A percentile compares a stretch with the other conserved stretches of the same genome.
Conservation (phyloP, 2,113 vertebrate genomes). For the Neodontobutis hainanensis region DNA sequence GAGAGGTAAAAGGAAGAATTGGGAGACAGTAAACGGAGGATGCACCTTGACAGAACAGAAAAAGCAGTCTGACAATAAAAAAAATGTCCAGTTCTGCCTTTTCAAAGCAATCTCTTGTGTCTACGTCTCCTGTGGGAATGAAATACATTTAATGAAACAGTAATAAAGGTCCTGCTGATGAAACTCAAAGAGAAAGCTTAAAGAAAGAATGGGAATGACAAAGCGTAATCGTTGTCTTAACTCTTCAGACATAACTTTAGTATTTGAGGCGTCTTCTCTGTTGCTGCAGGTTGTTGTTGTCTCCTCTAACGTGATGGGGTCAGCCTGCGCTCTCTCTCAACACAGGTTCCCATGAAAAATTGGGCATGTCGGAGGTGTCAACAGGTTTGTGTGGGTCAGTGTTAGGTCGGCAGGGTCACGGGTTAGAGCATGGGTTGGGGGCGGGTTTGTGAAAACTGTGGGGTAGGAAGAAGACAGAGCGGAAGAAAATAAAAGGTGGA, state of each 20-base stretch:
- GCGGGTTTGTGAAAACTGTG: slow-evolving; percentile 9
- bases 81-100: too few relatives aligned
- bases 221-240: too few relatives aligned
- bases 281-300: not conserved
- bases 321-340: not conserved
- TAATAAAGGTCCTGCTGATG: too few relatives aligned
- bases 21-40: too few relatives aligned
- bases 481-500: slow-evolving; percentile 41
- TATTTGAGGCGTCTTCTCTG: not conserved
- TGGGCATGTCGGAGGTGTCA: slow-evolving; percentile 66
- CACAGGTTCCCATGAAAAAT: slow-evolving; percentile 75
- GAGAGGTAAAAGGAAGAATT: not conserved
- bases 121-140: too few relatives aligned
- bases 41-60: too few relatives aligned
- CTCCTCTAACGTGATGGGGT: not conserved
- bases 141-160: too few relatives aligned
- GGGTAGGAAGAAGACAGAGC: slow-evolving; percentile 39
- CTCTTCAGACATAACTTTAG: too few relatives aligned
- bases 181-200: too few relatives aligned
- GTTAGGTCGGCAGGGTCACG: slow-evolving; percentile 64
- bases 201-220: too few relatives aligned
- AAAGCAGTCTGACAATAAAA: too few relatives aligned
- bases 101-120: too few relatives aligned
- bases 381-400: slow-evolving; percentile 64
- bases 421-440: not conserved